Conservation (phyloP, 2,113 vertebrate genomes). For the Columba livia region DNA sequence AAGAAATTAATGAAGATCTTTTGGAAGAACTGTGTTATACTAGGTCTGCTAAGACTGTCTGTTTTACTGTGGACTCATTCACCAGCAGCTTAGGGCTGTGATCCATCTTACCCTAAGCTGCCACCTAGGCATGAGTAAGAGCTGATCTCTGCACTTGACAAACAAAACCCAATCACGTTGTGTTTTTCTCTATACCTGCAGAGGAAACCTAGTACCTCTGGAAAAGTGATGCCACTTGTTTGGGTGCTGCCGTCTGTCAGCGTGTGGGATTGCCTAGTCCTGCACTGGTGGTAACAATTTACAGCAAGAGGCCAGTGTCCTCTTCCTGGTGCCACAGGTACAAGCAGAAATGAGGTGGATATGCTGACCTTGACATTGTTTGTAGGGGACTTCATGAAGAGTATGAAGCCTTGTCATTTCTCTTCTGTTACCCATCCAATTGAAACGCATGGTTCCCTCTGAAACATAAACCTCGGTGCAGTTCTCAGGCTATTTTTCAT, state of each 20-base stretch:
- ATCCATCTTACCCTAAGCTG: not conserved
- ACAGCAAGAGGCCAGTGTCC: rapidly evolving
- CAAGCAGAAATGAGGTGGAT: not conserved
- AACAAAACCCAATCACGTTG: not conserved
- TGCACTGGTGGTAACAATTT: not conserved
- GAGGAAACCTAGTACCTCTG: not conserved
- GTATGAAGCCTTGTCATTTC: not conserved
- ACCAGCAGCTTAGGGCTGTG: not conserved
- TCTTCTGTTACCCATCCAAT: not conserved
- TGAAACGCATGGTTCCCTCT: not conserved
- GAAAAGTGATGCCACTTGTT: not conserved
- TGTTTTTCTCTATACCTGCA: not conserved
- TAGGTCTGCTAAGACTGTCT: not conserved
- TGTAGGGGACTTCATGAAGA: not conserved
- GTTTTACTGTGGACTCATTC: not conserved
- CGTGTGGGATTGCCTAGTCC: not conserved
- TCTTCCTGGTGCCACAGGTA: not conserved
- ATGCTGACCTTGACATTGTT: not conserved
- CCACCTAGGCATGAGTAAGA: not conserved
- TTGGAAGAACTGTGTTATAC: not conserved
- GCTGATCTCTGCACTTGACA: not conserved
- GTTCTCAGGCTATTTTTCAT: not conserved
- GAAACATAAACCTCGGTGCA: not conserved
- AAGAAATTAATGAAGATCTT: not conserved
- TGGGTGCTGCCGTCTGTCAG: not conserved